phyloP scores from a whole-genome alignment of 2,113 vertebrate species.

The Neodontobutis hainanensis region DNA sequence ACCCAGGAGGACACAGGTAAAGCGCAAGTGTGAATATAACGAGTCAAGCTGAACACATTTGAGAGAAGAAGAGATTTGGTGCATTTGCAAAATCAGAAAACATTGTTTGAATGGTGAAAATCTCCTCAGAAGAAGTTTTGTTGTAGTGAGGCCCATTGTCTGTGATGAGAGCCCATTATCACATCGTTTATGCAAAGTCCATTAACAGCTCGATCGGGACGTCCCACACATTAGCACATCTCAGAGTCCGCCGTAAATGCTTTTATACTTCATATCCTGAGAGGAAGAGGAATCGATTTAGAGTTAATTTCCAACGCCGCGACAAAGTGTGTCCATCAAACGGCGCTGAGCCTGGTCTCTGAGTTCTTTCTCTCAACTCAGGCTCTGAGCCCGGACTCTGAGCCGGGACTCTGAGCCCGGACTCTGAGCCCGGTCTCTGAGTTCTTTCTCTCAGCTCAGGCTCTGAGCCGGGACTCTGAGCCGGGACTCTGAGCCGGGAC shows the following conservation, averaged over 20 bases:
- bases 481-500: too few species aligned
- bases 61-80: too few species aligned
- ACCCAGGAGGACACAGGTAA: too few species aligned
- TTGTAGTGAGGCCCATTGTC: background rate
- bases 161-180: conserved; percentile 5
- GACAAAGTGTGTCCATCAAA: background rate
- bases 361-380: too few species aligned
- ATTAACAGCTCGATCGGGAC: conserved; percentile 5
- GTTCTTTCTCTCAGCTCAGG: too few species aligned
- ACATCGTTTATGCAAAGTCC: conserved; percentile 8
- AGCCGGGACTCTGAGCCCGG: too few species aligned
- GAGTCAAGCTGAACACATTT: too few species aligned
- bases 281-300: conserved; percentile 3
- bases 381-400: too few species aligned
- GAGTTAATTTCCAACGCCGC: background rate
- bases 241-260: background rate
- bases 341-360: background rate
- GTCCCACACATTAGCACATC: conserved; percentile 11
- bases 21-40: too few species aligned
- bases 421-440: too few species aligned
- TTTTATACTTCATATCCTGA: conserved; percentile 14
- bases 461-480: too few species aligned
- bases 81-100: background rate
- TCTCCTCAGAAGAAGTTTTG: background rate
- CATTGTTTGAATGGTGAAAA: background rate